These are phyloP conservation scores for Lagodon rhomboides DNA, from an alignment of 2,797 vertebrate species.

Conservation along the genomic window DNA sequence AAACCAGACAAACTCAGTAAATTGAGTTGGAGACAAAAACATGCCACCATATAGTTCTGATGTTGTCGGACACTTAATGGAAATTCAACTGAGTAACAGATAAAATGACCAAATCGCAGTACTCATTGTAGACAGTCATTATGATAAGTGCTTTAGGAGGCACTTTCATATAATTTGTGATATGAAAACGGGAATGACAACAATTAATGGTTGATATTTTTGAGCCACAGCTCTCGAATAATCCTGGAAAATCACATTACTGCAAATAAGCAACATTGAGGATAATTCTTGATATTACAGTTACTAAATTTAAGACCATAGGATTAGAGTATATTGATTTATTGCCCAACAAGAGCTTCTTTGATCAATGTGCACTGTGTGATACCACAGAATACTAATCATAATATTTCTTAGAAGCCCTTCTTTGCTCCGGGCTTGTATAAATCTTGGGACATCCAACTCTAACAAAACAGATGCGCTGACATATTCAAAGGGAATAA, in stretches of 20 bases:
- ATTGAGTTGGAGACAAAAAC: no score
- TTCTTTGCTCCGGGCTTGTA: neutral
- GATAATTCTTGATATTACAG: neutral
- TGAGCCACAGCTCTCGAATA: neutral
- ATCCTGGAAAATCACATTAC: neutral
- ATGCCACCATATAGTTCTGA: no score
- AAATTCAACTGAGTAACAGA: no score
- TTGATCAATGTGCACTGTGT: neutral
- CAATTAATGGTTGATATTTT: neutral
- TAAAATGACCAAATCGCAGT: no score
- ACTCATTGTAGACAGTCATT: no score
- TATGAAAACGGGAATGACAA: no score
- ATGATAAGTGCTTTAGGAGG: no score
- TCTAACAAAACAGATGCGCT: slow-evolving; percentile 21
- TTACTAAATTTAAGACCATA: neutral
- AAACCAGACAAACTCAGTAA: no score
- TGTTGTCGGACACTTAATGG: no score
- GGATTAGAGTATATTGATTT: neutral
- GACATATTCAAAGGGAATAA: slow-evolving; percentile 36
- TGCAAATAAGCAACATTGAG: neutral
- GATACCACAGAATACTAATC: neutral
- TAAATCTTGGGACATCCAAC: slow-evolving; percentile 21
- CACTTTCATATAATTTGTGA: no score
- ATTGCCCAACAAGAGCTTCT: neutral
- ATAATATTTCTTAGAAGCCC: slow-evolving; percentile 25